These are phyloP conservation scores for Tauraco erythrolophus DNA, from an alignment of 2,113 vertebrate species.

Conservation along the genomic window DNA sequence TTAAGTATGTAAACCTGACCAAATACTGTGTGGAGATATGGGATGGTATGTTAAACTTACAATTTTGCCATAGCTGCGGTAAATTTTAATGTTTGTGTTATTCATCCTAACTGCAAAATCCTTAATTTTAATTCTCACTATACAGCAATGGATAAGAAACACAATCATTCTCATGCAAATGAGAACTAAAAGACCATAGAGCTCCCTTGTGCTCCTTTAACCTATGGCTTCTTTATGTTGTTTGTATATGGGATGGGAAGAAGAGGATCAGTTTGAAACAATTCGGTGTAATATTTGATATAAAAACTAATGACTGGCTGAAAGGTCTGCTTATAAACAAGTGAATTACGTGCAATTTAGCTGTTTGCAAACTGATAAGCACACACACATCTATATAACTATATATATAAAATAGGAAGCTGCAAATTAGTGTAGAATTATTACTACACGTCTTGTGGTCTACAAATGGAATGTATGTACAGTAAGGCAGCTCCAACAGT, in stretches of 20 bases:
- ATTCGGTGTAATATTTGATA: accelerated
- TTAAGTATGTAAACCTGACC: constrained; percentile 25
- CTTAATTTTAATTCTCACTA: background rate
- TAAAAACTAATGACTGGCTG: background rate
- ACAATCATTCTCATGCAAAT: background rate
- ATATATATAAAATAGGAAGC: background rate
- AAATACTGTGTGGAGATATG: background rate
- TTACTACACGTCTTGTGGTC: background rate
- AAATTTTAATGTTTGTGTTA: constrained; percentile 5
- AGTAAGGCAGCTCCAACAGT: background rate
- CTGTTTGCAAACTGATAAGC: background rate
- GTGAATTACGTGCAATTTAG: background rate
- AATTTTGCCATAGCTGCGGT: background rate
- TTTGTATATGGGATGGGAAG: background rate
- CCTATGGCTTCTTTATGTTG: background rate
- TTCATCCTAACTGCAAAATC: constrained; percentile 14
- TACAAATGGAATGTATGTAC: background rate
- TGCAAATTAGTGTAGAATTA: background rate
- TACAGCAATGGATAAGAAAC: background rate
- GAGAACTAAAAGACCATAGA: background rate
- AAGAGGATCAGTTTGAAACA: background rate
- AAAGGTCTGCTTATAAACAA: background rate
- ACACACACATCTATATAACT: background rate
- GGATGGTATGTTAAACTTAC: background rate
- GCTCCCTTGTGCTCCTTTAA: background rate